Base-by-base conservation (phyloP, 2,113 vertebrate species). In the Lycaon pictus region DNA sequence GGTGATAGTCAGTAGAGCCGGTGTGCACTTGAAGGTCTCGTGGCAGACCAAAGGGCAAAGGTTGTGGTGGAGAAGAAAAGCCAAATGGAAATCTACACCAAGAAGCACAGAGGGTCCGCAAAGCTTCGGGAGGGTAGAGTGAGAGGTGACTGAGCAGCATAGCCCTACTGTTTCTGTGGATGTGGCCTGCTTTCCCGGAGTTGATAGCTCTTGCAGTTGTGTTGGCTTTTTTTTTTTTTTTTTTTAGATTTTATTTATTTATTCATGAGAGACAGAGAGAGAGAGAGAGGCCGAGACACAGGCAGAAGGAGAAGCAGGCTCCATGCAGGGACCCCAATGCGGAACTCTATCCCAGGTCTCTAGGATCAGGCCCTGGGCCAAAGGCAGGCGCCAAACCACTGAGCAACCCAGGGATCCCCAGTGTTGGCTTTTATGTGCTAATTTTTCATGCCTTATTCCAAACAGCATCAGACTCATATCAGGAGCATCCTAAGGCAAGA, bases 391-490 rank as follows among this genome's bases (percentile, higher is more conserved):
- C 43, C 43, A 43, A 43, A 43, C 43, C 43, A 43, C 43, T 43
- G 43, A 43, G 43, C 43, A 43, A 43, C 43, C 43, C 7, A 43
- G 43, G 43, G 43, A 43, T 43, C 43, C 6, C 43, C 43, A 43
- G 56, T 51, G 7, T 69, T 85, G 56, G 62, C 88, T 63, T 80
- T 74, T 55, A 79, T 51, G 35, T 67, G 88, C 48, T 72, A 6
- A 48, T 96, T 85, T 92, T 84, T 85, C 74, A 56, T 65, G 29
- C 11, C 65, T 88, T 74, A 37, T 67, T 92, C 88, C 82, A 88
- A 7, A 37, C 13, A 87, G 56, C 23, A 32, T 76, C 56, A 88
- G 37, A 29, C 58, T 93, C 53, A 11, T 11, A 5, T 91, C 71
- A 74, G 69, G 79, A 53, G 60, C 27, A 13, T 58, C 74, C 15